These are phyloP conservation scores for Fissipunctia ypsillon DNA, from an alignment of 2,888 invertebrate species.

Conservation along the genomic window DNA sequence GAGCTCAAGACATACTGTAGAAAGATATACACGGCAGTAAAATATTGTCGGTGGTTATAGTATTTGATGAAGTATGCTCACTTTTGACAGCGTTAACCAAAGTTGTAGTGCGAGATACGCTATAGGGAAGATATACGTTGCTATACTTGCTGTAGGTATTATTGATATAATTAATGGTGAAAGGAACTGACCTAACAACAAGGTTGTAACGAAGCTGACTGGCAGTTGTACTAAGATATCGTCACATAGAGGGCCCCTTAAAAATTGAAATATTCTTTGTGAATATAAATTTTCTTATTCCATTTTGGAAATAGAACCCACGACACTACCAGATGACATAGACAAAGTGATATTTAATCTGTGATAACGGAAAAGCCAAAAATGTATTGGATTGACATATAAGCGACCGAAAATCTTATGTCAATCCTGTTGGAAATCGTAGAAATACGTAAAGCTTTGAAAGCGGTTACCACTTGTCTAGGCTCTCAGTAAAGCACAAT, in stretches of 20 bases:
- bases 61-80: not conserved
- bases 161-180: not conserved
- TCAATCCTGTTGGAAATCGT: not conserved
- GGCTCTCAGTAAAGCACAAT: not conserved
- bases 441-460: not conserved
- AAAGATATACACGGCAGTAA: not conserved
- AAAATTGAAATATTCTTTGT: not conserved
- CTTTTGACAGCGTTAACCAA: not conserved
- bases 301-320: not conserved
- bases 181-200: not conserved
- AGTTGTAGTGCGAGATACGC: not conserved
- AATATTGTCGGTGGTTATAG: not conserved
- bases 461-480: not conserved
- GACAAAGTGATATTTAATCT: not conserved
- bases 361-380: not conserved
- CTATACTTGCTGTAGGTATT: too few relatives aligned
- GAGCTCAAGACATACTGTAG: constrained; percentile 18
- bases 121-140: not conserved
- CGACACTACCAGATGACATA: not conserved
- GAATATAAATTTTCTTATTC: not conserved
- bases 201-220: not conserved
- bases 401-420: not conserved
- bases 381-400: not conserved
- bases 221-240: not conserved
- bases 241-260: not conserved